phyloP scores from a whole-genome alignment of 2,113 vertebrate species.

The Petroica traversi region DNA sequence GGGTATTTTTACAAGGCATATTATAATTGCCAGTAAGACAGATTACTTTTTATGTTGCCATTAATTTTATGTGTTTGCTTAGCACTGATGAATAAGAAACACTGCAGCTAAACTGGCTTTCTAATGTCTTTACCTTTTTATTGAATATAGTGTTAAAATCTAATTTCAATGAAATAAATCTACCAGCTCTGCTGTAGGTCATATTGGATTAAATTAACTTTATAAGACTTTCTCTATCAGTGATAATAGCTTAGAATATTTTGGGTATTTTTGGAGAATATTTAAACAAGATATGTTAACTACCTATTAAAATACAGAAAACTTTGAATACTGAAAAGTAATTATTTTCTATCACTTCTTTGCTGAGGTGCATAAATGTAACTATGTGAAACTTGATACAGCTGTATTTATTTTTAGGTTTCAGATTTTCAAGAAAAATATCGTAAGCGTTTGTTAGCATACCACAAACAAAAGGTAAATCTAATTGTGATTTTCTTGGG shows the following conservation, averaged over 20 bases:
- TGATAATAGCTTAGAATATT: background rate
- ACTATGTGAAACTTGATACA: background rate
- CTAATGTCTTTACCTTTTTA: background rate
- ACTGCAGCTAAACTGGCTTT: background rate
- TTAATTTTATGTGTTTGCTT: conserved; percentile 51
- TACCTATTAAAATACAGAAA: background rate
- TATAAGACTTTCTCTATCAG: background rate
- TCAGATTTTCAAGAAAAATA: conserved; percentile 87
- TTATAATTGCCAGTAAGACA: conserved; percentile 26
- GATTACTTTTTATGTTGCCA: conserved; percentile 42
- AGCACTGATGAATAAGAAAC: conserved; percentile 23
- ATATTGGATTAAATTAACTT: background rate
- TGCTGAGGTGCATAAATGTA: background rate
- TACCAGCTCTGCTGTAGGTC: background rate
- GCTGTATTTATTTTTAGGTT: conserved; percentile 73
- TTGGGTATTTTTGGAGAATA: background rate
- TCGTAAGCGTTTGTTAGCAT: conserved; percentile 76
- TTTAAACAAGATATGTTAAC: background rate
- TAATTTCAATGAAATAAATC: background rate
- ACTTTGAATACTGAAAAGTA: background rate
- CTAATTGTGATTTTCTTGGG: background rate
- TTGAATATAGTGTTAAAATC: background rate
- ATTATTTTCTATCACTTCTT: background rate
- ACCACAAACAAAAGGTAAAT: conserved; percentile 82
- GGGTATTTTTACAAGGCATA: conserved; percentile 23